Base-by-base conservation (phyloP, 2,888 invertebrate genomes). In the Platynereis dumerilii region DNA sequence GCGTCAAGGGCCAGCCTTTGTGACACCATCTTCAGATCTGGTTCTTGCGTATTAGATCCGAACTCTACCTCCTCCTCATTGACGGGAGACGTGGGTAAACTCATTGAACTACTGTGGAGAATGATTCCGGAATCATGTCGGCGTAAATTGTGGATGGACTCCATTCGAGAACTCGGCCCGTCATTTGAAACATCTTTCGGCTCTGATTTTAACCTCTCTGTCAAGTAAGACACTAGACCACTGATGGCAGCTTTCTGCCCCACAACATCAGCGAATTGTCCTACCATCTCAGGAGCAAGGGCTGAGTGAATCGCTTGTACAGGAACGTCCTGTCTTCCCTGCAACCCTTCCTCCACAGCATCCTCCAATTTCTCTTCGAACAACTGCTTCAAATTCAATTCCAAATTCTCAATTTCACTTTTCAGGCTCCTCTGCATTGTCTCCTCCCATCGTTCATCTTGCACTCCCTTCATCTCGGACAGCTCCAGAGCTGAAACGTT, bases 201-300 rank as follows among this genome's bases (percentile, higher is more conserved):
- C 7, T 42, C 54, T 27, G 53, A 54, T 17, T 61, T 48, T 3
- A 61, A 75, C 72, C 55, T 75, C 20, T 61, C 61, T 10, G 55
- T 72, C 27, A 76, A 72, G 68, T 72, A 71, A 44, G 70, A 68
- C 62, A 75, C 74, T 22, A 72, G 72, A 22, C 76, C 78, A 58
- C 70, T 69, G 75, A 88, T 89, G n/a, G 90, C 82, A 3, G 91
- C 90, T 82, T 91, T 91, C 55, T 87, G 84, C 0, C 91, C 90
- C 70, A 92, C 84, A 39, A 89, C 89, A 53, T 90, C 88, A 15
- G 53, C 53, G 3, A 61, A 26, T 1, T 26, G n/a, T 12, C 7
- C 7, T 10, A 61, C 24, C 10, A 61, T 52, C 7, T 15, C 54
- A 2, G n/a, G 3, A 34, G 39, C 39, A 27, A 52, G 28, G 1